Base-by-base conservation (phyloP, 2,113 vertebrate species). In the Shinisaurus crocodilurus region DNA sequence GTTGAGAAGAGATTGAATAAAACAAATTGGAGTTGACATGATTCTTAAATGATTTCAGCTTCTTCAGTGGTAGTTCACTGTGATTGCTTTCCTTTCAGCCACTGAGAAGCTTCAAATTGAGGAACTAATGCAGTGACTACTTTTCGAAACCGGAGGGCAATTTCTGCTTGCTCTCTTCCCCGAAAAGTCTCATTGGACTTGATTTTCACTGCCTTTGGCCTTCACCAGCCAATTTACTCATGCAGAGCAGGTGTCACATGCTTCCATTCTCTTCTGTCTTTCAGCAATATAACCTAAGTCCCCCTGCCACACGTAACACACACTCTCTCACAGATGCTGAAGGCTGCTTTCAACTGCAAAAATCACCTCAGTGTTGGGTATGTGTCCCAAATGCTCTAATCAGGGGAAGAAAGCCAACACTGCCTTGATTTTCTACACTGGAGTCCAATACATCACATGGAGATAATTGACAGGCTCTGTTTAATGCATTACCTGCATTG, bases 31-130 rank as follows among this genome's bases (percentile, higher is more conserved):
- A 95, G 92, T 85, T 90, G 94, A 92, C 92, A 94, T 95, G 94
- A 97, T 93, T 93, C 91, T 96, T 97, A 95, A 97, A 97, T 97
- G 96, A 97, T 97, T 97, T 96, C 96, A 96, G 95, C 90, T 96
- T 92, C 94, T 97, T 95, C 96, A 96, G 95, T 96, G 94, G 96
- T 94, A 96, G 94, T 91, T 63, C 91, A 95, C 95, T 95, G 86
- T 95, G 96, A 97, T 96, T 97, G 95, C 95, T 96, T 97, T 96
- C 93, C 90, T 94, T 96, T 97, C 82, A 96, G 93, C 96, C 97
- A 96, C 96, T 96, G 96, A 93, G 96, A 95, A 95, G 93, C 94
- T 97, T 96, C 94, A 96, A 94, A 95, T 92, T 91, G 91, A 96
- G 95, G 90, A 94, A 92, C 95, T 95, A 48, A 96, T 96, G 93